Evolutionary conservation across 2,797 vertebrate genomes (phyloP).

Genomic region (Selene dorsalis): DNA sequence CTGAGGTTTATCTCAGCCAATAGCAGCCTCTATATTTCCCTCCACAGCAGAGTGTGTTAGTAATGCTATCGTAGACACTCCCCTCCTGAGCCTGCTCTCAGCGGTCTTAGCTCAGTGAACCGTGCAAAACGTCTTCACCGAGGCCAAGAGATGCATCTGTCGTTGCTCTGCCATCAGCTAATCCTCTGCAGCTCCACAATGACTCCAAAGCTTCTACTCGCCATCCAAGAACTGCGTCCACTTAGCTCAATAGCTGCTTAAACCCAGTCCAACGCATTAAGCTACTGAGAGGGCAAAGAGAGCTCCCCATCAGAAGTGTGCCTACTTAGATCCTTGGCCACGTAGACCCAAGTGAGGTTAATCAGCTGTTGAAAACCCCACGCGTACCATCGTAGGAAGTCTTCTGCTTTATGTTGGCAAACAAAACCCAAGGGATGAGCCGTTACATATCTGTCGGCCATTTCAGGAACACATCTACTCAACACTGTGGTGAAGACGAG

Average conservation of each 20-base stretch:
- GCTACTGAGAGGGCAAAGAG: background rate
- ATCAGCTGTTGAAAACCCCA: conserved; percentile 11
- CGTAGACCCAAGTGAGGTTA: conserved; percentile 12
- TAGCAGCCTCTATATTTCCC: background rate
- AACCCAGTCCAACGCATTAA: conserved; percentile 11
- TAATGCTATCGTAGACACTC: background rate
- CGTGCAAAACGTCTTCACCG: background rate
- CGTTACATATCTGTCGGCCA: background rate
- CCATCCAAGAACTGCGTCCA: background rate
- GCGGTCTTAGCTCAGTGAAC: conserved; percentile 32
- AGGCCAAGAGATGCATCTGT: conserved; percentile 41
- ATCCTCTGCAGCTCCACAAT: conserved; percentile 31
- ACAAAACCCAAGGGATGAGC: background rate
- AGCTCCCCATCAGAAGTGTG: background rate
- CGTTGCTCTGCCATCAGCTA: conserved; percentile 17
- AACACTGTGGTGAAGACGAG: background rate
- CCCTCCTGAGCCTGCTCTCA: background rate
- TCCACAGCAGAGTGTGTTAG: background rate
- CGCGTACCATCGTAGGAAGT: conserved; percentile 2
- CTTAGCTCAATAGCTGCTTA: conserved; percentile 38
- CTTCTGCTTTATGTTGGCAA: background rate
- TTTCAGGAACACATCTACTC: background rate
- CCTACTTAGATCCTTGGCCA: conserved; percentile 28
- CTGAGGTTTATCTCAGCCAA: conserved; percentile 6
- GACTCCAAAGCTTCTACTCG: background rate